Base-by-base conservation (phyloP, 2,797 vertebrate species). In the Echiichthys vipera region DNA sequence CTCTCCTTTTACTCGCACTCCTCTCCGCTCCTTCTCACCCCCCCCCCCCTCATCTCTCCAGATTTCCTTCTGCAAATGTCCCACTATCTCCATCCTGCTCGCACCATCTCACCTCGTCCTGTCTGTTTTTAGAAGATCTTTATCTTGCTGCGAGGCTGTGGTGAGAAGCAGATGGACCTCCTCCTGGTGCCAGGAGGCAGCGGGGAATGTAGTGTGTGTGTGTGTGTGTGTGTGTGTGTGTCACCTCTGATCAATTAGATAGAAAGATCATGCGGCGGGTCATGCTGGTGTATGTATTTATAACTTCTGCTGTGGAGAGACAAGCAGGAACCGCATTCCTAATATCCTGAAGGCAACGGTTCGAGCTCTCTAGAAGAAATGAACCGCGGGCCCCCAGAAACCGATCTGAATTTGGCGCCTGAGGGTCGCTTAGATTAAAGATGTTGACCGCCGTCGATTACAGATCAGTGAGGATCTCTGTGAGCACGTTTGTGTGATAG, bases 151-250 rank as follows among this genome's bases (percentile, higher is more conserved):
- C 54, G 40, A 71, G 77, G 63, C 61, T 63, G 64, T 62, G 72
- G 81, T 47, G 81, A 80, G 81, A 87, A 89, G 77, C 91, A 90
- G 90, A 92, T 89, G 88, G 88, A 81, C 84, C 72, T 50, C 80
- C 83, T 65, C 37, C 62, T 66, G 17, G 67, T 80, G 77, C 49
- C 61, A 55, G 70, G 70, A 55, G 70, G 70, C 84, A 73, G 81
- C 79, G 17, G 77, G 83, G 74, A 53, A 54, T 9, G 14, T n/a
- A n/a, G 25, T 77, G 29, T 71, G 57, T 77, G 51, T 77, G 37
- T 55, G 15, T 47, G 54, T 62, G 62, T 65, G 34, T 56, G 20
- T 54, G 50, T 58, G 66, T 57, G 56, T 74, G 46, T 34, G 55
- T 13, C 39, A 47, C 39, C 40, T 71, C 74, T 73, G 85, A 89